These are phyloP conservation scores for Porites divaricata DNA, from an alignment of 92 coral and sea anemone genomes.

Conservation along the genomic window DNA sequence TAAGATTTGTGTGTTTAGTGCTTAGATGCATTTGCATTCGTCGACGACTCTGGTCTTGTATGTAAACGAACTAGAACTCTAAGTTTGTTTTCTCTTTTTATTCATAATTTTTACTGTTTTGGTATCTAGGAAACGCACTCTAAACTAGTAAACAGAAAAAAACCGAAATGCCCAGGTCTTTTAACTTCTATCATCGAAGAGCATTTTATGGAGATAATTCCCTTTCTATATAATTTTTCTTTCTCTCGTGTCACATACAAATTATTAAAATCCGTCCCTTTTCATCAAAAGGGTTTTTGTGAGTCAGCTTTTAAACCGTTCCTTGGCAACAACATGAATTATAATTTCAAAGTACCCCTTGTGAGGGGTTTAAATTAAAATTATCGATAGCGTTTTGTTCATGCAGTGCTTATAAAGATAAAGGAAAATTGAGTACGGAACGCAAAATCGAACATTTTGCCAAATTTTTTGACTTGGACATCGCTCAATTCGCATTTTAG, in stretches of 20 bases:
- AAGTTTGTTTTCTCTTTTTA: not conserved
- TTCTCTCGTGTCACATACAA: not conserved
- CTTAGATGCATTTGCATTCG: not conserved
- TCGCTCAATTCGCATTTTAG: not conserved
- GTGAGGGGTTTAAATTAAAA: slow-evolving; percentile 18
- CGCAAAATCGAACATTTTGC: not conserved
- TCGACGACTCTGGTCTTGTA: not conserved
- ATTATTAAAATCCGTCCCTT: not conserved
- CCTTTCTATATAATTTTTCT: not conserved
- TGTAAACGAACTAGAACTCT: not conserved
- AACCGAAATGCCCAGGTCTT: not conserved
- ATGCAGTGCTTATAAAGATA: not conserved
- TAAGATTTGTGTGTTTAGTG: not conserved
- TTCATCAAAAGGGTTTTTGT: not conserved
- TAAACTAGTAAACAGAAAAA: not conserved
- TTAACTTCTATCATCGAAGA: not conserved
- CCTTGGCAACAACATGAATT: slow-evolving; percentile 28
- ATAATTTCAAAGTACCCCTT: not conserved
- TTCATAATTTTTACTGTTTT: not conserved
- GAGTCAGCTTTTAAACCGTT: slow-evolving; percentile 5
- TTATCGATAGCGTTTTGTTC: slow-evolving; percentile 16
- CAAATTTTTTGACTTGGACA: too few species aligned
- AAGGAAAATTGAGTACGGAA: slow-evolving; percentile 10
- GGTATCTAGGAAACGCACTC: slow-evolving; percentile 18
- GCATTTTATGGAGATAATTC: not conserved